Conservation (phyloP, 2,797 vertebrate species). For the Delichon dasypus region DNA sequence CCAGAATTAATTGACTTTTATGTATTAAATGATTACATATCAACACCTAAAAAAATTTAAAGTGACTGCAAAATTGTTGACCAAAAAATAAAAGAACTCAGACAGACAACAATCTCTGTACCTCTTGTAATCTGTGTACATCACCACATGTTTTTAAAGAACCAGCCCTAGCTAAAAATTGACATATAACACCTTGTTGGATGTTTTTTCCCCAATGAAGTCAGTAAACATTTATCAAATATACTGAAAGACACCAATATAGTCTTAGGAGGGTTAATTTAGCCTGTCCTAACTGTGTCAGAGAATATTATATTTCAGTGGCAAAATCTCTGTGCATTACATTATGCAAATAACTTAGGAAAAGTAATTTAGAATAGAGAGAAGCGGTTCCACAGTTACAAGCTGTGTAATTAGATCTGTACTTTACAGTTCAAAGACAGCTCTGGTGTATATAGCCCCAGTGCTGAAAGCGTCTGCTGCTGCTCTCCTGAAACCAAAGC, state of each 20-base stretch:
- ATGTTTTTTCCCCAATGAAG: not conserved
- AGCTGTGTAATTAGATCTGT: conserved; percentile 77
- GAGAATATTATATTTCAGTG: conserved; percentile 64
- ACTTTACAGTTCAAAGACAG: conserved; percentile 70
- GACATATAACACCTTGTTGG: not conserved
- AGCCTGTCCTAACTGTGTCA: conserved; percentile 53
- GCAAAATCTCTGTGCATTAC: conserved; percentile 69
- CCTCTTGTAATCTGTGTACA: not conserved
- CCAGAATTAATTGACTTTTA: not conserved
- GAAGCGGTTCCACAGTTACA: conserved; percentile 69
- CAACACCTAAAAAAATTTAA: not conserved
- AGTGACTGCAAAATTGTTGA: not conserved
- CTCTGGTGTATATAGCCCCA: conserved; percentile 50
- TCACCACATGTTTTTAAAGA: not conserved
- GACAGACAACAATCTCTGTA: not conserved
- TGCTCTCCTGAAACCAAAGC: conserved; percentile 62
- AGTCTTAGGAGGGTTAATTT: conserved; percentile 69
- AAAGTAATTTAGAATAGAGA: conserved; percentile 73
- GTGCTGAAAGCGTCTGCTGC: conserved; percentile 45
- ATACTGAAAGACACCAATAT: not conserved
- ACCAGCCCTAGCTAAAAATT: not conserved
- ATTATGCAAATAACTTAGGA: conserved; percentile 77
- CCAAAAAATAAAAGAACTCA: not conserved
- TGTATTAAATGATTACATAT: not conserved
- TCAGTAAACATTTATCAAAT: conserved; percentile 27